Base-by-base conservation (phyloP, 2,888 invertebrate species). In the Chaitophorus viminalis region DNA sequence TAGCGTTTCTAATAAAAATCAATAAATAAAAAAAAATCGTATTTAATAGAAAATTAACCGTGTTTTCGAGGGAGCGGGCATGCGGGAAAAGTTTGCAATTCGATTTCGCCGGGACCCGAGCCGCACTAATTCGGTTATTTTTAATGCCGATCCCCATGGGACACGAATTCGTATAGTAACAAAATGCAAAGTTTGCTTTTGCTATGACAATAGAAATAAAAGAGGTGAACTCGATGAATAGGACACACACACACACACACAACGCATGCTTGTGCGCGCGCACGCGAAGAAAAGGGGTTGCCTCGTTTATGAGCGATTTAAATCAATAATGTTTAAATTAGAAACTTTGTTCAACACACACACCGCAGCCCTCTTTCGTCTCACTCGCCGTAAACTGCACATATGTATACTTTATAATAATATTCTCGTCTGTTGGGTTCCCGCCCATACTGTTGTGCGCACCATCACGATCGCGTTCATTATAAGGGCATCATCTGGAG, bases 301-400 rank as follows among this genome's bases (percentile, higher is more conserved):
- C 82, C 52, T 29, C 77, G 86, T 79, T 86, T 74, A 72, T 81
- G 29, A 74, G 79, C 79, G 60, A 87, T 87, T 87, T 87, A 72
- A 81, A 87, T 87, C 87, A 81, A 87, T 87, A 87, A 87, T 65
- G 87, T 87, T 81, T 87, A 78, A 87, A 81, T 87, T 87, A 81
- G 87, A 87, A 79, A 87, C 87, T 87, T 81, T 60, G 31, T 81
- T 78, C 65, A 46, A 70, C n/a, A 54, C 60, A 54, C 60, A 54
- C 54, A 17, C 4, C 33, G 29, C 46, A 14, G 33, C 39, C 85
- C 75, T 36, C n/a, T 39, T 36, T 72, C 52, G 46, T 29, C 29
- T 46, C 46, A 9, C 11, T 9, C 46, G n/a, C n/a, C n/a, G n/a
- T n/a, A 5, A 9, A 8, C 5, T 9, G 9, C 46, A 46, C 46